These are phyloP conservation scores for Zeugodacus cucurbitae DNA, from an alignment of 1,140 invertebrate genomes.

Conservation along the genomic window DNA sequence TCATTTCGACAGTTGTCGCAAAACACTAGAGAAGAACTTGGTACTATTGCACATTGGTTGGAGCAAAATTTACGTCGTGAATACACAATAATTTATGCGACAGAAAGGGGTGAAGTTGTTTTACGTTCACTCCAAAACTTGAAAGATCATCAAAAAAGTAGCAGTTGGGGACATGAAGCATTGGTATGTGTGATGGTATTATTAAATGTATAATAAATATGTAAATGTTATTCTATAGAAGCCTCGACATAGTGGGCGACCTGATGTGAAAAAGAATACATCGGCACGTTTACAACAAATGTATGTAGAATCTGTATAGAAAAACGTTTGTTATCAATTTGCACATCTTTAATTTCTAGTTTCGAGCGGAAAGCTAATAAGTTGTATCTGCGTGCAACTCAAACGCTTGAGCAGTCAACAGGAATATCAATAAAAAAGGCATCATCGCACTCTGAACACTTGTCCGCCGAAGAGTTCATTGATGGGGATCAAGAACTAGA, in stretches of 20 bases:
- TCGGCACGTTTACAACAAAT: conserved; percentile 63
- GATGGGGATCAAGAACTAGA: conserved; percentile 88
- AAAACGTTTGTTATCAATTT: not conserved
- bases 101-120: conserved; percentile 80
- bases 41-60: conserved; percentile 86
- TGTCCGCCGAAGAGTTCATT: conserved; percentile 73
- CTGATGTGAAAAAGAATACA: conserved; percentile 62
- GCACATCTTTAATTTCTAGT: conserved; percentile 59
- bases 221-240: conserved; percentile 48
- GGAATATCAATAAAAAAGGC: conserved; percentile 70
- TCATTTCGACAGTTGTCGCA: conserved; percentile 63
- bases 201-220: not conserved
- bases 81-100: conserved; percentile 84
- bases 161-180: conserved; percentile 74
- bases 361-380: conserved; percentile 89
- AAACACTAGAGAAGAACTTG: conserved; percentile 72
- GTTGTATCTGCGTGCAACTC: conserved; percentile 85
- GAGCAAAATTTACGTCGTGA: conserved; percentile 81
- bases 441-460: conserved; percentile 62
- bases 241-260: conserved; percentile 59
- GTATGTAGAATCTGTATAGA: conserved; percentile 47
- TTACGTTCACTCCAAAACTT: conserved; percentile 80
- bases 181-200: conserved; percentile 53
- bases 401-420: conserved; percentile 80
- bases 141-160: conserved; percentile 83